phyloP scores from a whole-genome alignment of 1,140 invertebrate species.

The Psilanteris sp. region DNA sequence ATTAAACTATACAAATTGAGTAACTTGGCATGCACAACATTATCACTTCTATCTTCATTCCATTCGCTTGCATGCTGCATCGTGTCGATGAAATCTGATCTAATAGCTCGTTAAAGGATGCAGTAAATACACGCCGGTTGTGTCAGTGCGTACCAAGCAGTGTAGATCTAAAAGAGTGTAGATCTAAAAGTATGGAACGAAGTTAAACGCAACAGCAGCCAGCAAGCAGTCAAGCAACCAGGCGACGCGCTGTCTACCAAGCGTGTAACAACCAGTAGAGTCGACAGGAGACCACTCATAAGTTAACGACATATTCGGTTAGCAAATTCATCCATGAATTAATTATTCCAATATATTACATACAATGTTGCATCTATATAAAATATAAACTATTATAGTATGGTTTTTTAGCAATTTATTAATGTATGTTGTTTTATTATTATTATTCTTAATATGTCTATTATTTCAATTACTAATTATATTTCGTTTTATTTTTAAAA shows the following conservation, averaged over 20 bases:
- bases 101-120: slow-evolving; percentile 34
- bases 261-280: slow-evolving; percentile 31
- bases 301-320: slow-evolving; percentile 10
- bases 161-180: slow-evolving; percentile 27
- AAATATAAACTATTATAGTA: too few species aligned
- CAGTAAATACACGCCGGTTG: slow-evolving; percentile 40
- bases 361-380: too few species aligned
- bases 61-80: neutral
- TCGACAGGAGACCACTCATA: slow-evolving; percentile 21
- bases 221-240: slow-evolving; percentile 23
- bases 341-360: too few species aligned
- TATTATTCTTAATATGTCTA: too few species aligned
- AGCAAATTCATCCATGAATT: slow-evolving; percentile 2
- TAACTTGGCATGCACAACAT: neutral
- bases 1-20: neutral
- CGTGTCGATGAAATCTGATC: slow-evolving; percentile 13
- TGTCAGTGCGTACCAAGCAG: slow-evolving; percentile 18
- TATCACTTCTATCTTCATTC: slow-evolving; percentile 1
- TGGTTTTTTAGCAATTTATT: too few species aligned
- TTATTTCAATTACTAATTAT: too few species aligned
- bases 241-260: slow-evolving; percentile 59
- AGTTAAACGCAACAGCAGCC: slow-evolving; percentile 9
- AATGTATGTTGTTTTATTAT: too few species aligned
- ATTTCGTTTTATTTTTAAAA: too few species aligned
- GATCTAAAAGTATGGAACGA: slow-evolving; percentile 44